These are phyloP conservation scores for Pangasius mekongensis DNA, from an alignment of 2,797 vertebrate genomes.

Conservation along the genomic window DNA sequence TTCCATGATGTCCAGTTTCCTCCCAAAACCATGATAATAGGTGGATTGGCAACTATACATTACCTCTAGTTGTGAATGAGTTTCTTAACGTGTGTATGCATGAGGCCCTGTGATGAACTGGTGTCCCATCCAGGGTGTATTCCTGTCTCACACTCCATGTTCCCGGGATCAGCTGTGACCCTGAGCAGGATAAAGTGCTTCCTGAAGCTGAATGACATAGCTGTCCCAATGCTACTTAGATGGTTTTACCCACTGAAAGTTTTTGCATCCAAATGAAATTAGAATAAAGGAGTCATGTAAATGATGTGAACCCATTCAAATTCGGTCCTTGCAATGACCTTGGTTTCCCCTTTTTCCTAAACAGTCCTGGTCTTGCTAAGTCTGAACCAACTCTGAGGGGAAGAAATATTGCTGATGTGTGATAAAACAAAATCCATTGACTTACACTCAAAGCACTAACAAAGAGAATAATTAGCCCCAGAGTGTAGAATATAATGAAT, in stretches of 20 bases:
- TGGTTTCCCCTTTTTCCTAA: background rate
- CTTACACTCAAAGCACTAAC: background rate
- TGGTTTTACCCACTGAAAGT: background rate
- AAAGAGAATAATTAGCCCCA: constrained; percentile 44
- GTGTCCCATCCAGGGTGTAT: background rate
- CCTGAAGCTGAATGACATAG: background rate
- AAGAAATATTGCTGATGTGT: constrained; percentile 5
- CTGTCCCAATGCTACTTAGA: constrained; percentile 36
- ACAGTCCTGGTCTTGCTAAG: background rate
- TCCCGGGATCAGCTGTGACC: background rate
- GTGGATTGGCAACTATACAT: background rate
- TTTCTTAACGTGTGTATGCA: background rate
- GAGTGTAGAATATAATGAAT: constrained; percentile 42
- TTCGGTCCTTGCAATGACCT: background rate
- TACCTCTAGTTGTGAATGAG: background rate
- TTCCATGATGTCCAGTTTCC: background rate
- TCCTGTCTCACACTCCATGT: background rate
- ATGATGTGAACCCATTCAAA: background rate
- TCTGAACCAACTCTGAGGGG: background rate
- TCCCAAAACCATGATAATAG: background rate
- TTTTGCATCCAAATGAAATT: constrained; percentile 9
- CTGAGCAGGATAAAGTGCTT: background rate
- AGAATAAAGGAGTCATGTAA: background rate
- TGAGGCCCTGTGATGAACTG: background rate
- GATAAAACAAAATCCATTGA: background rate